Percentiles rank a stretch among this genome's conserved stretches.
phyloP scores from a whole-genome alignment of 2,113 vertebrate species.

The Thermophis baileyi region DNA sequence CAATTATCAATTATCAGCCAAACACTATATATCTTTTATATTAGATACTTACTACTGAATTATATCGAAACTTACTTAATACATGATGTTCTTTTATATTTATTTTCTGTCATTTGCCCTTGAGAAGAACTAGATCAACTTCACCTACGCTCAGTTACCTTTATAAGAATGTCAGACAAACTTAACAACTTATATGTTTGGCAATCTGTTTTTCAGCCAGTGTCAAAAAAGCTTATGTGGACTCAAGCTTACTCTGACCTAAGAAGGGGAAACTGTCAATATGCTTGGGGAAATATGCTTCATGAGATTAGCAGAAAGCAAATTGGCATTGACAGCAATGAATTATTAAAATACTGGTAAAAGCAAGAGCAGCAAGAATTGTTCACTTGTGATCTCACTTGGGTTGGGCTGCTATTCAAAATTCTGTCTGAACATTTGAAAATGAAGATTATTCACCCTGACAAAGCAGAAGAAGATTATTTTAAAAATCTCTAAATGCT shows the following conservation, averaged over 20 bases:
- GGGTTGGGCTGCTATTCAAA: slow-evolving; percentile 17
- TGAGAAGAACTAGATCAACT: not conserved
- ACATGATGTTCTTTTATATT: not conserved
- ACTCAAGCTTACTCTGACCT: not conserved
- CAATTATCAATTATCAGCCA: not conserved
- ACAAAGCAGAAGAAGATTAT: not conserved
- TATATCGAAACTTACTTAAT: not conserved
- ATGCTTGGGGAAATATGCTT: not conserved
- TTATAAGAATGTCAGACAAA: not conserved
- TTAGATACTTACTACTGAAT: not conserved
- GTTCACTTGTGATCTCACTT: not conserved
- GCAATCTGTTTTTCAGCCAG: not conserved
- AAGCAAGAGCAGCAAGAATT: slow-evolving; percentile 20
- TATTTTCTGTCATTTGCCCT: not conserved
- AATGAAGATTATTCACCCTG: not conserved
- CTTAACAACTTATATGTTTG: slow-evolving; percentile 2
- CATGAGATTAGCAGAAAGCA: not conserved
- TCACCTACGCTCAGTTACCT: not conserved
- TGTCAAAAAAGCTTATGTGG: not conserved
- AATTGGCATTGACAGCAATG: slow-evolving; percentile 13
- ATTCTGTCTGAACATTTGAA: not conserved
- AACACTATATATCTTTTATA: not conserved
- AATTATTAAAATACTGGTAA: slow-evolving; percentile 32
- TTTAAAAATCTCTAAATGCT: not conserved
- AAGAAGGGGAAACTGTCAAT: not conserved